phyloP scores from a whole-genome alignment of 2,113 vertebrate genomes.

The Ammodramus savannarum region DNA sequence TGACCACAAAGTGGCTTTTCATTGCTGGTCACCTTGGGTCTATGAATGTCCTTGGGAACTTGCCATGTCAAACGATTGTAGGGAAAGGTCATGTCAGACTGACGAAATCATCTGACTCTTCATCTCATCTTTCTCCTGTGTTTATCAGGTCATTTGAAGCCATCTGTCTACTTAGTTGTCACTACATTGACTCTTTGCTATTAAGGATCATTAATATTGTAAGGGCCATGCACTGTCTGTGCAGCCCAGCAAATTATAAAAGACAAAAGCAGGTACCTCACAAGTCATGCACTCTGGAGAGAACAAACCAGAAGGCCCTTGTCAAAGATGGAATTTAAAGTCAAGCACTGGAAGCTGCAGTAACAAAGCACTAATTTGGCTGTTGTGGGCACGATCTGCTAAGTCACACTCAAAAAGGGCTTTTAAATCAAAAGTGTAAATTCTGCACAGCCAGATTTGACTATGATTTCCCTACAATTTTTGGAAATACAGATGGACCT shows the following conservation, averaged over 20 bases:
- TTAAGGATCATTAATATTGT: slow-evolving; percentile 11
- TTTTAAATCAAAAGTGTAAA: background rate
- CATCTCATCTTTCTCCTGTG: background rate
- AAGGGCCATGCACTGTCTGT: background rate
- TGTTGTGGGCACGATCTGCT: background rate
- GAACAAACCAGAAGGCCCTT: background rate
- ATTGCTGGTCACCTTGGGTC: background rate
- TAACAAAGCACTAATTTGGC: fast-evolving
- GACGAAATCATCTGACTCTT: background rate
- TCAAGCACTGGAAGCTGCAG: background rate
- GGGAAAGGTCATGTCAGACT: background rate
- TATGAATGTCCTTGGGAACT: background rate
- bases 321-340: background rate
- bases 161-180: background rate
- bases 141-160: slow-evolving; percentile 9
- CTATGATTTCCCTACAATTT: background rate
- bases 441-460: background rate
- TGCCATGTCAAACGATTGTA: background rate
- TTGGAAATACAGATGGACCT: fast-evolving
- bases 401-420: background rate
- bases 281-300: background rate
- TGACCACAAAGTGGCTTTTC: background rate
- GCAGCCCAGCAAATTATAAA: background rate
- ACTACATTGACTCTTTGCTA: background rate
- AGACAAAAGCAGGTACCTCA: background rate